Conservation (phyloP, 1,140 invertebrate genomes). For the Hetaerina americana region DNA sequence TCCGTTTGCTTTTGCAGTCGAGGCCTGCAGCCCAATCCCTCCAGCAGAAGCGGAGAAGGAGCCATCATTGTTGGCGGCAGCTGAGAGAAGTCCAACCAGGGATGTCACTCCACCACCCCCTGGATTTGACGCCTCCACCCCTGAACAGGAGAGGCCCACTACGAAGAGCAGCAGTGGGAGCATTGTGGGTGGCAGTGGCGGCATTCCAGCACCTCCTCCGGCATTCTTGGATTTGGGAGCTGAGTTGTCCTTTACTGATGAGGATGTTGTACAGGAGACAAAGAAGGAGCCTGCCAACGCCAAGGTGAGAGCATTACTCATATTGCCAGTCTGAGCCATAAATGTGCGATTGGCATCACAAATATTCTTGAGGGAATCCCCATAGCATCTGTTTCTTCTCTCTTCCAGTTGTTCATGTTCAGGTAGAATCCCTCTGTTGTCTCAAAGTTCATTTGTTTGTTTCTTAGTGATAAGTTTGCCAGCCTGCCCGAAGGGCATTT, state of each 20-base stretch:
- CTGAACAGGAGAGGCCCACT: too few species aligned
- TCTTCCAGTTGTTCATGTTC: too few species aligned
- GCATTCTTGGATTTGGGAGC: neutral
- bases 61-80: neutral
- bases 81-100: neutral
- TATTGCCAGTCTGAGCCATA: too few species aligned
- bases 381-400: too few species aligned
- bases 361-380: too few species aligned
- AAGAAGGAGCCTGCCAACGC: too few species aligned
- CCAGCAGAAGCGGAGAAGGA: neutral
- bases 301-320: too few species aligned
- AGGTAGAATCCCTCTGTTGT: too few species aligned
- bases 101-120: neutral
- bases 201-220: neutral
- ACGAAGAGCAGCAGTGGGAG: neutral
- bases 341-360: too few species aligned
- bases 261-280: neutral
- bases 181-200: neutral
- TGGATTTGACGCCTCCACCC: neutral
- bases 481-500: too few species aligned
- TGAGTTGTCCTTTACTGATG: neutral
- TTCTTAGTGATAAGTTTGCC: too few species aligned
- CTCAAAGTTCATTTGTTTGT: too few species aligned
- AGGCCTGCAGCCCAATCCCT: neutral
- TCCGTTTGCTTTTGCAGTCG: neutral